Percentiles rank a stretch among this genome's conserved stretches.
These are phyloP conservation scores for Pseudoips prasinana DNA, from an alignment of 2,888 invertebrate genomes.

Conservation along the genomic window DNA sequence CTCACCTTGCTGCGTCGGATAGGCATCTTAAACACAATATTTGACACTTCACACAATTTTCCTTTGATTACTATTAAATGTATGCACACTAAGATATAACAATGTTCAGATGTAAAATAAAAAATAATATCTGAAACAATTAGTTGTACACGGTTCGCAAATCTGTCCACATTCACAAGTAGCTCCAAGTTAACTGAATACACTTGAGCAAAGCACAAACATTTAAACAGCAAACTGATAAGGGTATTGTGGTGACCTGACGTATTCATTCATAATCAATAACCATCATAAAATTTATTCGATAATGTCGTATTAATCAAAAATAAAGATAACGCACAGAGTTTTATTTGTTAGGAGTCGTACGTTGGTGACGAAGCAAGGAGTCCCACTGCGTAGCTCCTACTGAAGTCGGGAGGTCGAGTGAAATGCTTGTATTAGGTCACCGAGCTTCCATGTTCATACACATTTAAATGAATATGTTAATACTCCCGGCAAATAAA, in stretches of 20 bases:
- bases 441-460: constrained; percentile 54
- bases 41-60: constrained; percentile 25
- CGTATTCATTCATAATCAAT: constrained; percentile 69
- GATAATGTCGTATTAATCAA: constrained; percentile 64
- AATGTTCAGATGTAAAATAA: constrained; percentile 22
- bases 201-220: constrained; percentile 72
- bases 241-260: constrained; percentile 71
- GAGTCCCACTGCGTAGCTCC: constrained; percentile 39
- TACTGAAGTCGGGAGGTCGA: constrained; percentile 49
- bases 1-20: constrained; percentile 74
- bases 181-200: constrained; percentile 73
- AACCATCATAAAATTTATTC: constrained; percentile 65
- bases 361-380: constrained; percentile 35
- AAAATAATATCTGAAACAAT: constrained; percentile 13
- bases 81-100: constrained; percentile 29
- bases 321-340: constrained; percentile 61
- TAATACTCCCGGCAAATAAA: constrained; percentile 63
- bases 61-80: constrained; percentile 16
- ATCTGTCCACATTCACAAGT: constrained; percentile 54
- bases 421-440: constrained; percentile 59
- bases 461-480: constrained; percentile 73
- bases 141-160: constrained; percentile 39
- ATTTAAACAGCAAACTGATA: constrained; percentile 76
- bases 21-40: constrained; percentile 60
- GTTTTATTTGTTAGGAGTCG: constrained; percentile 36